phyloP scores from a whole-genome alignment of 2,113 vertebrate genomes.

The Oreochromis spilurus region DNA sequence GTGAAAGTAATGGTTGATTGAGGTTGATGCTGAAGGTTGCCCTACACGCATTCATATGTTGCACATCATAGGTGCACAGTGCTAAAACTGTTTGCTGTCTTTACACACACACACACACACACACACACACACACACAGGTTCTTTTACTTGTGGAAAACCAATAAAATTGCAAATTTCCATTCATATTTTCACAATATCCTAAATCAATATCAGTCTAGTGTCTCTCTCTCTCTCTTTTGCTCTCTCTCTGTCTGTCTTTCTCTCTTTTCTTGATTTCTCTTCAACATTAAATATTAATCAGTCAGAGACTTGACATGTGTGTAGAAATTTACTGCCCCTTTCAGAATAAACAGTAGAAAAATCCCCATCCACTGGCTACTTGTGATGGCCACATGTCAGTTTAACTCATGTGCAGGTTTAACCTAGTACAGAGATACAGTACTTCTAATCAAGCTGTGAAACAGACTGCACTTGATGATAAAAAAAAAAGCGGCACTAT shows the following conservation, averaged over 20 bases:
- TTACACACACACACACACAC: neutral
- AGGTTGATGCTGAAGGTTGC: slow-evolving; percentile 14
- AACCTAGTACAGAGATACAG: neutral
- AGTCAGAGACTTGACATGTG: slow-evolving; percentile 63
- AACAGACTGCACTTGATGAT: neutral
- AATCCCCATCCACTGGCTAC: slow-evolving; percentile 59
- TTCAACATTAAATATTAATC: slow-evolving; percentile 98
- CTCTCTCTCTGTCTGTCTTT: slow-evolving; percentile 32
- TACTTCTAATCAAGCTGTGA: neutral
- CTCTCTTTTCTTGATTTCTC: neutral
- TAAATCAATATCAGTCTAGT: slow-evolving; percentile 87
- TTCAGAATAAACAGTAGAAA: slow-evolving; percentile 87
- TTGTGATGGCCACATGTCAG: neutral
- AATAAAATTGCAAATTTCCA: slow-evolving; percentile 99
- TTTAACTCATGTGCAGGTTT: neutral
- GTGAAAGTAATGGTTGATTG: neutral
- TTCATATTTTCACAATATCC: slow-evolving; percentile 93
- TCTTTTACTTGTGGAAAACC: slow-evolving; percentile 74
- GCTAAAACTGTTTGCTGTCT: neutral
- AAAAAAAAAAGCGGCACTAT: neutral
- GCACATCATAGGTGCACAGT: neutral
- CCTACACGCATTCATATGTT: neutral
- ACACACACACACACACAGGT: neutral
- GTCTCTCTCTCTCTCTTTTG: slow-evolving; percentile 40
- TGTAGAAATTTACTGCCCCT: slow-evolving; percentile 69